phyloP scores from a whole-genome alignment of 2,888 invertebrate genomes.

The Eubasilissa splendida region DNA sequence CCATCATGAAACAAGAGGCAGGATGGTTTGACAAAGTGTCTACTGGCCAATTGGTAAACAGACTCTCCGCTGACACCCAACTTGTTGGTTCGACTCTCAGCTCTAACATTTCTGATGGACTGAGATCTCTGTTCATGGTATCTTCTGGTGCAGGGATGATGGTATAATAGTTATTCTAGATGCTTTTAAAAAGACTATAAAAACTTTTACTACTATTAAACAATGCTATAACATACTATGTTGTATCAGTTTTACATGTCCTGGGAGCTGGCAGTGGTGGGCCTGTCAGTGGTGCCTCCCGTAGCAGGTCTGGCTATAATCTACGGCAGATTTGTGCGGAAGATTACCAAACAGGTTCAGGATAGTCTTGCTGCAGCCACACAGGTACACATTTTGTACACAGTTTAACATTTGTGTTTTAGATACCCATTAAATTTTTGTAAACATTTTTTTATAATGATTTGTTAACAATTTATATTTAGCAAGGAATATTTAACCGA shows the following conservation, averaged over 20 bases:
- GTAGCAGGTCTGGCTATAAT: conserved; percentile 87
- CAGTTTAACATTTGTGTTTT: too few species aligned
- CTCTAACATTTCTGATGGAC: conserved; percentile 94
- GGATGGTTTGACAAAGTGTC: conserved; percentile 93
- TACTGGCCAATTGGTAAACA: conserved; percentile 93
- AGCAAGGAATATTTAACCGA: too few species aligned
- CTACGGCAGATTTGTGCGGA: conserved; percentile 88
- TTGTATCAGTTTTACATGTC: conserved; percentile 88
- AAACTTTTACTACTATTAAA: too few species aligned
- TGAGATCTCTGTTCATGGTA: conserved; percentile 90
- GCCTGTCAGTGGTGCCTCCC: conserved; percentile 91
- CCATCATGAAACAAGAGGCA: conserved; percentile 89
- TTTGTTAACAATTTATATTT: too few species aligned
- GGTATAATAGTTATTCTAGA: conserved; percentile 71
- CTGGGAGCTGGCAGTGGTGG: conserved; percentile 87
- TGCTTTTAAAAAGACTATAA: not conserved
- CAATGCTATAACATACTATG: too few species aligned
- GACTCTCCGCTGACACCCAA: conserved; percentile 91
- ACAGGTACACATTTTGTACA: conserved; percentile 58
- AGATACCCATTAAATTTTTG: too few species aligned
- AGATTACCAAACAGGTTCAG: conserved; percentile 86
- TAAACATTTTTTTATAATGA: too few species aligned
- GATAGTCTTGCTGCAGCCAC: conserved; percentile 77
- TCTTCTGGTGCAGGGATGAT: conserved; percentile 94
- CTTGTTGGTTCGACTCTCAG: conserved; percentile 94